Evolutionary conservation across 1,140 invertebrate genomes (phyloP).

Genomic region (Piezodorus guildinii): DNA sequence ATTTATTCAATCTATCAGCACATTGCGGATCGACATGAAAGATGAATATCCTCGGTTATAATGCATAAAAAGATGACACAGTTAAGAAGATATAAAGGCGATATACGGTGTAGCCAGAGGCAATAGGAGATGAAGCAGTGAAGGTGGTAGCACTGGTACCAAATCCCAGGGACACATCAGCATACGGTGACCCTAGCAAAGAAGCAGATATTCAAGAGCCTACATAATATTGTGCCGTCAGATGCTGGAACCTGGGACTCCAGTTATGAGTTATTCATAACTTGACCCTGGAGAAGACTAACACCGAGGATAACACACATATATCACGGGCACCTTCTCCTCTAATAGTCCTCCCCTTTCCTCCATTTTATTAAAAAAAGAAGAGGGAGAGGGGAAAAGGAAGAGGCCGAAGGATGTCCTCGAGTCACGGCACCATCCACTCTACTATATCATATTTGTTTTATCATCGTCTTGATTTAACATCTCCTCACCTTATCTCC

Average conservation of each 20-base stretch:
- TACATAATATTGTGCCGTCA: constrained; percentile 10
- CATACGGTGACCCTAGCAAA: constrained; percentile 6
- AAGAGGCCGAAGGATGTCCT: not conserved
- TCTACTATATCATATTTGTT: constrained; percentile 6
- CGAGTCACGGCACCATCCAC: not conserved
- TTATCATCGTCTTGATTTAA: not conserved
- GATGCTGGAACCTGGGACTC: not conserved
- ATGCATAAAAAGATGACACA: too few species aligned
- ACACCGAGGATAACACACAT: constrained; percentile 12
- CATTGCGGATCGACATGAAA: too few species aligned
- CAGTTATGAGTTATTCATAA: constrained; percentile 13
- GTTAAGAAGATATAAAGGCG: too few species aligned
- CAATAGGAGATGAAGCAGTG: too few species aligned
- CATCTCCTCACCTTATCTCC: not conserved
- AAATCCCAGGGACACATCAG: not conserved
- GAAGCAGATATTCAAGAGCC: constrained; percentile 1
- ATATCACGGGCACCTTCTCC: constrained; percentile 7
- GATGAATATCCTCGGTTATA: too few species aligned
- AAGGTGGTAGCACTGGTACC: too few species aligned
- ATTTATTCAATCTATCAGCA: too few species aligned
- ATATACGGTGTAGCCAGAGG: too few species aligned
- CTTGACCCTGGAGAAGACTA: constrained; percentile 11
- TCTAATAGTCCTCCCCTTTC: constrained; percentile 9
- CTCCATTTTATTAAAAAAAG: not conserved
- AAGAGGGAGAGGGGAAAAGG: not conserved